These are phyloP conservation scores for Pheosia gnoma DNA, from an alignment of 2,888 invertebrate genomes.

Conservation along the genomic window DNA sequence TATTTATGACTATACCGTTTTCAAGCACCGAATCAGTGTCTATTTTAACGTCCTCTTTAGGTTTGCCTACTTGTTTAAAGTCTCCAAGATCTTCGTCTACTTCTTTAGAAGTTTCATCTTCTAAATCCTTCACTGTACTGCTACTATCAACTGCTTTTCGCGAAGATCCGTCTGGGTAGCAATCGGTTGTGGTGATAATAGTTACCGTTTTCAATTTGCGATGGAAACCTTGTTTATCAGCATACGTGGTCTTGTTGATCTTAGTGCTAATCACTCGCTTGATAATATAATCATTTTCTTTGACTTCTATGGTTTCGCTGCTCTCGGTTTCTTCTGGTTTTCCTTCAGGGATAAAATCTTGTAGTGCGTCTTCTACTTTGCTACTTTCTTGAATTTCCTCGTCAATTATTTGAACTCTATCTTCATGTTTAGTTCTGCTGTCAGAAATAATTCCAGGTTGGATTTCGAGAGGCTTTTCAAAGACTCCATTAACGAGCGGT, in stretches of 20 bases:
- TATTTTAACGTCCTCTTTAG: slow-evolving; percentile 51
- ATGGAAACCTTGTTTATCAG: slow-evolving; percentile 44
- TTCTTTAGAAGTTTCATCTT: slow-evolving; percentile 38
- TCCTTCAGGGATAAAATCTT: slow-evolving; percentile 40
- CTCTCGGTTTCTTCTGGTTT: slow-evolving; percentile 54
- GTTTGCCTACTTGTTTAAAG: slow-evolving; percentile 50
- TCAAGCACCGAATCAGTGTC: slow-evolving; percentile 51
- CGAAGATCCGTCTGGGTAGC: slow-evolving; percentile 63
- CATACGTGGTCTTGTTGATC: slow-evolving; percentile 59
- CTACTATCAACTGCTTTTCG: slow-evolving; percentile 49
- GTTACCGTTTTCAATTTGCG: slow-evolving; percentile 64
- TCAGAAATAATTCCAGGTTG: neutral
- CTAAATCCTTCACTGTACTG: slow-evolving; percentile 54
- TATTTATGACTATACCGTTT: slow-evolving; percentile 53
- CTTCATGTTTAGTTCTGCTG: neutral
- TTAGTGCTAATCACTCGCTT: slow-evolving; percentile 57
- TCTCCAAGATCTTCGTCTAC: slow-evolving; percentile 47
- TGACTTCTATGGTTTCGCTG: slow-evolving; percentile 47
- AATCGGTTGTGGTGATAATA: slow-evolving; percentile 65
- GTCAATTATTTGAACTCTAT: slow-evolving; percentile 29
- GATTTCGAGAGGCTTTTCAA: slow-evolving; percentile 17
- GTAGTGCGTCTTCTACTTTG: slow-evolving; percentile 46
- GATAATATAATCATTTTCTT: slow-evolving; percentile 52
- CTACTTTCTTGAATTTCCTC: slow-evolving; percentile 12
- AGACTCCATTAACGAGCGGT: slow-evolving; percentile 18